Evolutionary conservation across 92 coral and sea anemone species (phyloP).

Genomic region (Epizoanthus fatuus): DNA sequence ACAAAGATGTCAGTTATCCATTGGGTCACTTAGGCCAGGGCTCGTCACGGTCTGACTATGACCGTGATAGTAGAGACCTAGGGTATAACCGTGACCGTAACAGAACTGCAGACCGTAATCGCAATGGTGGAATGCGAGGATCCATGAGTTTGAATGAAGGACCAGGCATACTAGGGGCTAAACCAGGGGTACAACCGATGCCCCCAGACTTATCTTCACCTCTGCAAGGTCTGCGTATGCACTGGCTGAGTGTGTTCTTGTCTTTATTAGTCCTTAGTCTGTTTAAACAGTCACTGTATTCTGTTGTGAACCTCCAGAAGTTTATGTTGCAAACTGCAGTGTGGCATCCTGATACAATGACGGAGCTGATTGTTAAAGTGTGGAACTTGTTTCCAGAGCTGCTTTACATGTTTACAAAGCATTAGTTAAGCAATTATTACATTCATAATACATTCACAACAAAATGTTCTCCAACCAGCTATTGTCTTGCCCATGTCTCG

Average conservation of each 20-base stretch:
- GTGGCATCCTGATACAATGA: neutral
- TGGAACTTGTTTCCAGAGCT: neutral
- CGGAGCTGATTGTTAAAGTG: neutral
- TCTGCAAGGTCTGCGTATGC: conserved; percentile 74
- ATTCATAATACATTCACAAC: too few relatives aligned
- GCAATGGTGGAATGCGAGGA: conserved; percentile 62
- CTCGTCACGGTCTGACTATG: conserved; percentile 51
- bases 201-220: conserved; percentile 59
- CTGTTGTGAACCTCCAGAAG: neutral
- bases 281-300: conserved; percentile 6
- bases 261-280: conserved; percentile 1
- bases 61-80: conserved; percentile 60
- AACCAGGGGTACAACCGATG: conserved; percentile 83
- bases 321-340: neutral
- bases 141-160: conserved; percentile 71
- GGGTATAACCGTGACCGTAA: conserved; percentile 68
- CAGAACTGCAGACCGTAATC: conserved; percentile 58
- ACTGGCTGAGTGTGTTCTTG: neutral
- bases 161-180: conserved; percentile 94
- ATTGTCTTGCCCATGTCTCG: neutral
- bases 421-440: neutral
- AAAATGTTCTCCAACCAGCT: neutral
- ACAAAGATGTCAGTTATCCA: conserved; percentile 72
- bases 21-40: conserved; percentile 67
- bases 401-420: neutral